Evolutionary conservation across 2,888 invertebrate genomes (phyloP).

Genomic region (Craniophora ligustri): DNA sequence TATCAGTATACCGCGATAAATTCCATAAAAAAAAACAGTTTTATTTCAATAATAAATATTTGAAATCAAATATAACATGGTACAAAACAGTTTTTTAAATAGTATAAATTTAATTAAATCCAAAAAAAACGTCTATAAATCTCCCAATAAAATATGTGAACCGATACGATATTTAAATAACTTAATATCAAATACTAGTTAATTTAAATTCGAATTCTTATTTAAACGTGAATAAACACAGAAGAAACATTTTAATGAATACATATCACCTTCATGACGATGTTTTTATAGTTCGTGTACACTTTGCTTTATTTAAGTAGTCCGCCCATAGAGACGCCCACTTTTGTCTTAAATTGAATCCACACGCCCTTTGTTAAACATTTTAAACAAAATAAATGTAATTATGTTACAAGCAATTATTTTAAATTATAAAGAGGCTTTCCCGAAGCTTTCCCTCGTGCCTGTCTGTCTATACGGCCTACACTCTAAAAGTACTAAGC

Average conservation of each 20-base stretch:
- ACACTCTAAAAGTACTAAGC: constrained; percentile 34
- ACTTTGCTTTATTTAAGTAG: constrained; percentile 6
- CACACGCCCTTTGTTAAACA: constrained; percentile 12
- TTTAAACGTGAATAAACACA: no score
- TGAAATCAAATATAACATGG: no score
- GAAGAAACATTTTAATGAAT: background rate
- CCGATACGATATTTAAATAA: no score
- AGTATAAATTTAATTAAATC: no score
- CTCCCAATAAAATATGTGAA: no score
- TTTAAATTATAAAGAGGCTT: constrained; percentile 23
- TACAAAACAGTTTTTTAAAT: no score
- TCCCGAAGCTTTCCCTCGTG: constrained; percentile 15
- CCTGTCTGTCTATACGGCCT: constrained; percentile 18
- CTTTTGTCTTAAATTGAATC: constrained; percentile 31
- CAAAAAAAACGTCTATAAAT: no score
- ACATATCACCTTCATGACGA: background rate
- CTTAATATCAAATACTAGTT: no score
- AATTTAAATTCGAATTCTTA: no score
- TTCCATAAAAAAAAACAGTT: no score
- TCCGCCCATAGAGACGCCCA: constrained; percentile 20
- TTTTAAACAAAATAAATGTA: constrained; percentile 30
- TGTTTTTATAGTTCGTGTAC: constrained; percentile 3
- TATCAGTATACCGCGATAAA: no score
- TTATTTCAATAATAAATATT: no score
- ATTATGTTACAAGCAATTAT: constrained; percentile 19